A percentile compares a stretch with the other conserved stretches of the same genome.
These are phyloP conservation scores for Syngnathus rostellatus DNA, from an alignment of 2,797 vertebrate species.

Conservation along the genomic window DNA sequence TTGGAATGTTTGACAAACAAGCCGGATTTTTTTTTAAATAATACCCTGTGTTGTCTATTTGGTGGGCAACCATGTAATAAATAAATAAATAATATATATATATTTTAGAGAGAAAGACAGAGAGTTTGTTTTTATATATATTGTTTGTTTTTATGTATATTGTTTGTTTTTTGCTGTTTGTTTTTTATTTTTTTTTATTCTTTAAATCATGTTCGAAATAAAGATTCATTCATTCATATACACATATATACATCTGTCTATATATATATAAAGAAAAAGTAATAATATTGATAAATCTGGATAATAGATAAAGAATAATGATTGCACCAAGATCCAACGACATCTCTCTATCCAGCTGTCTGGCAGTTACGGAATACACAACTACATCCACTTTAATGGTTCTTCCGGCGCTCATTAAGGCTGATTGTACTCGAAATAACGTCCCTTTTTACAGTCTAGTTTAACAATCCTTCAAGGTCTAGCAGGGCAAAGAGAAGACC, in stretches of 20 bases:
- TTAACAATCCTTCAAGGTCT: conserved; percentile 23
- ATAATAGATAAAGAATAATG: background rate
- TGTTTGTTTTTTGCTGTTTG: too few relatives aligned
- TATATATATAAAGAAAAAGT: too few relatives aligned
- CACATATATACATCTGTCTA: too few relatives aligned
- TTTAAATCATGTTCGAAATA: too few relatives aligned
- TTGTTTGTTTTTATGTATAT: too few relatives aligned
- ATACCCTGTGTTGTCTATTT: background rate
- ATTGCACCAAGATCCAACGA: background rate
- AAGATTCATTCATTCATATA: too few relatives aligned
- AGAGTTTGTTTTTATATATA: too few relatives aligned
- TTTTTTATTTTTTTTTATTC: too few relatives aligned
- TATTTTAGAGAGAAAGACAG: too few relatives aligned
- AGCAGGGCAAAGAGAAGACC: conserved; percentile 29
- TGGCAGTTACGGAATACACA: conserved; percentile 15
- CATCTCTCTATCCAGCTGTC: background rate
- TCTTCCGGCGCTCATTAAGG: conserved; percentile 21
- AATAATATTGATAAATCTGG: background rate
- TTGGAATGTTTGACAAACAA: background rate
- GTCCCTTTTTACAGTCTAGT: conserved; percentile 28
- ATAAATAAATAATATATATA: too few relatives aligned
- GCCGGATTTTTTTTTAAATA: too few relatives aligned
- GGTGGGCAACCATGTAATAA: background rate
- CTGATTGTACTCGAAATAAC: conserved; percentile 26
- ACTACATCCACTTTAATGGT: conserved; percentile 24